A percentile compares a stretch with the other conserved stretches of the same genome.
phyloP scores from a whole-genome alignment of 2,113 vertebrate species.

The Scolopax mira region DNA sequence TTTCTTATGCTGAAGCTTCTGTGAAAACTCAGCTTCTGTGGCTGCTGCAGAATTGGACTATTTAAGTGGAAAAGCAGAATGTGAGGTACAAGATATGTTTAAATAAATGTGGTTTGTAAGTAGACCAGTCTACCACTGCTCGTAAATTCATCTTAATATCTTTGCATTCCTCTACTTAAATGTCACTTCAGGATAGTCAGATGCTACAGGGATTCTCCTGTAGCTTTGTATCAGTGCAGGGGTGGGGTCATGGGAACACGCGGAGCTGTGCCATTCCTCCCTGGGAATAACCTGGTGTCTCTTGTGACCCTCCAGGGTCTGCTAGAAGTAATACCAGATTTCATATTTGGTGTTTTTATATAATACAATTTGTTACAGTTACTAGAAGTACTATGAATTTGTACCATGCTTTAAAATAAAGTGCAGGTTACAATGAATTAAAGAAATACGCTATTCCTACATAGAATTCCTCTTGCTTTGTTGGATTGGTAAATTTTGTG shows the following conservation, averaged over 20 bases:
- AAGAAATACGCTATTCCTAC: background rate
- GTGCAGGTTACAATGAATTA: background rate
- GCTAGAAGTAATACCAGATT: background rate
- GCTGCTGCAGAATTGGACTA: background rate
- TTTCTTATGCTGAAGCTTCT: background rate
- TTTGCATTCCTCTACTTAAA: background rate
- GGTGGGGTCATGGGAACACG: background rate
- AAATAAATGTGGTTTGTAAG: background rate
- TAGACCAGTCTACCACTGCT: background rate
- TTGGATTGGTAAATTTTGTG: background rate
- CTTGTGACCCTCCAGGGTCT: background rate
- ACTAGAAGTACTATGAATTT: background rate
- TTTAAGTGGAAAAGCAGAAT: background rate
- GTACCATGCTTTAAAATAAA: background rate
- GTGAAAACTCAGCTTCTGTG: fast-evolving
- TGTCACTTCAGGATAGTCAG: background rate
- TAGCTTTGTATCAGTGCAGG: background rate
- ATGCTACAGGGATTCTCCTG: background rate
- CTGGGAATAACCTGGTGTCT: background rate
- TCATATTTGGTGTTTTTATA: background rate
- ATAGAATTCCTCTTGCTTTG: background rate
- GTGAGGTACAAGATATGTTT: background rate
- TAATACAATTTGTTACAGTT: background rate
- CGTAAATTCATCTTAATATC: background rate
- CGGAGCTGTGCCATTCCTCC: background rate